These are phyloP conservation scores for Gallinago undulata DNA, from an alignment of 2,113 vertebrate species.

Conservation along the genomic window DNA sequence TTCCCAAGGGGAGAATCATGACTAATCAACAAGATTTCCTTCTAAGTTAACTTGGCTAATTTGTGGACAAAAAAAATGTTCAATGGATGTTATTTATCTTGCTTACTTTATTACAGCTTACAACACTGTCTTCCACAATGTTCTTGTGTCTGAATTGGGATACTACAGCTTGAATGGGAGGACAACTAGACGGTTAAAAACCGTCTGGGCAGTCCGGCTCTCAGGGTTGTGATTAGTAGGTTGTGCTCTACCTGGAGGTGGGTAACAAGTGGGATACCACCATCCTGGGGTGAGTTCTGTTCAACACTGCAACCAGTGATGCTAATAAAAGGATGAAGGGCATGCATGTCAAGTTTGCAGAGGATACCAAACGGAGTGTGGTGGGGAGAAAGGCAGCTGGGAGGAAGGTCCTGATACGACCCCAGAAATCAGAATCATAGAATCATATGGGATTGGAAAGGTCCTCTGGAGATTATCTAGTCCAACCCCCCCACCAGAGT, in stretches of 20 bases:
- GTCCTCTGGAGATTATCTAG: too few relatives aligned
- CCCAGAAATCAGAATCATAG: background rate
- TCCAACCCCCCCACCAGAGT: too few relatives aligned
- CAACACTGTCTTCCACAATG: background rate
- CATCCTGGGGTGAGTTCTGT: background rate
- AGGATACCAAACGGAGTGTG: accelerated
- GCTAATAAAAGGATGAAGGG: background rate
- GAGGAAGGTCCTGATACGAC: background rate
- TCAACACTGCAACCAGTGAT: background rate
- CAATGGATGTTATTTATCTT: background rate
- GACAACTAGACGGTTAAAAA: background rate
- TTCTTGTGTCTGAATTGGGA: background rate
- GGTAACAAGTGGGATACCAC: background rate
- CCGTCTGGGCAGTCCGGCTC: accelerated
- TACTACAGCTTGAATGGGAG: background rate
- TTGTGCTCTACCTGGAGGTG: background rate
- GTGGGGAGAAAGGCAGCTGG: accelerated
- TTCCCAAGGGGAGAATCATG: background rate
- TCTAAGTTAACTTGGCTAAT: background rate
- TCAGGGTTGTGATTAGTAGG: background rate
- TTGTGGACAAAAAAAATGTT: background rate
- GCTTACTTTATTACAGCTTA: background rate
- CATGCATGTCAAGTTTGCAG: accelerated
- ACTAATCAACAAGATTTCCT: background rate
- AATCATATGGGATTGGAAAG: too few relatives aligned